These are phyloP conservation scores for Eleutherodactylus coqui DNA, from an alignment of 2,797 vertebrate genomes.

Conservation along the genomic window DNA sequence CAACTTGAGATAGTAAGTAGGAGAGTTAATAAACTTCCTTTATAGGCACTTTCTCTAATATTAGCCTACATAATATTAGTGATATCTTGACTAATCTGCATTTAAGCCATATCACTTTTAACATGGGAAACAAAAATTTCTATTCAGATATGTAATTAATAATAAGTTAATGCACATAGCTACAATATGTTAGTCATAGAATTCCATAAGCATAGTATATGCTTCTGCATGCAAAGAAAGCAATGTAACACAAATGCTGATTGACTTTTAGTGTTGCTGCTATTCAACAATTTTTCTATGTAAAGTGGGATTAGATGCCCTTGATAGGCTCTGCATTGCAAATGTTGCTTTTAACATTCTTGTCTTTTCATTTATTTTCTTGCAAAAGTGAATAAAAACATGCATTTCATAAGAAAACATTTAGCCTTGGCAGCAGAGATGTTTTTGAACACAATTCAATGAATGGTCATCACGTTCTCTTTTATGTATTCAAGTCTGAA, in stretches of 20 bases:
- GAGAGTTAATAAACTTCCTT: not conserved
- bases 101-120: not conserved
- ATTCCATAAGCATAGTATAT: not conserved
- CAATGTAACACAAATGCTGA: not conserved
- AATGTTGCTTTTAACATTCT: not conserved
- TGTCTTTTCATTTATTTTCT: not conserved
- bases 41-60: not conserved
- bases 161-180: not conserved
- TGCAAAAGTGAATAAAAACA: not conserved
- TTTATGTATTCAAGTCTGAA: not conserved
- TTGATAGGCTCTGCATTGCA: not conserved
- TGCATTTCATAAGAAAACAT: not conserved
- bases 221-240: not conserved
- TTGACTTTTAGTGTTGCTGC: not conserved
- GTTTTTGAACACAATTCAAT: not conserved
- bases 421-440: not conserved
- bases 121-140: not conserved
- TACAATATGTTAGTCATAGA: not conserved
- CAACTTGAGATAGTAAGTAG: too few relatives aligned
- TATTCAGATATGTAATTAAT: not conserved
- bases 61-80: not conserved
- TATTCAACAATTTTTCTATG: not conserved
- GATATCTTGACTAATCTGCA: not conserved
- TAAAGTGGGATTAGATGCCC: not conserved
- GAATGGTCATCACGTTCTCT: constrained; percentile 22